Percentiles rank a stretch among this genome's conserved stretches.
Evolutionary conservation across 2,888 invertebrate species (phyloP).

Genomic region (Cepaea hortensis): DNA sequence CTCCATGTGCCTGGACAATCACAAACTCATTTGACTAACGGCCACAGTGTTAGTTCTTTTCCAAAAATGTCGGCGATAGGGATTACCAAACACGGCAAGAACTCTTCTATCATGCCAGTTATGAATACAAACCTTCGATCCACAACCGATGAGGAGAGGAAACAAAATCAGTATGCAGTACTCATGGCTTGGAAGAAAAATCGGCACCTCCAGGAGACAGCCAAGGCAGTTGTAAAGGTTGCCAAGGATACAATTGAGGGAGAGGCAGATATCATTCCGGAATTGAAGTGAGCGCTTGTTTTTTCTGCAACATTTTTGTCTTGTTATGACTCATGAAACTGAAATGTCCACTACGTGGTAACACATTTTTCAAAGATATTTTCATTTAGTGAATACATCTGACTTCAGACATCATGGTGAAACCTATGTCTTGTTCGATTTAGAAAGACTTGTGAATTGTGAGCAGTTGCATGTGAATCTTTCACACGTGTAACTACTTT

Average conservation of each 20-base stretch:
- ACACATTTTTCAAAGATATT: not conserved
- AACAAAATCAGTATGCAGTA: constrained; percentile 37
- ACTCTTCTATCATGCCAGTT: not conserved
- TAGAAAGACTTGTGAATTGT: no score
- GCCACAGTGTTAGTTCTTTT: not conserved
- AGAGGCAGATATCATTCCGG: constrained; percentile 36
- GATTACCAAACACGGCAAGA: constrained; percentile 33
- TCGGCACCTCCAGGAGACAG: constrained; percentile 32
- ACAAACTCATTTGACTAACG: not conserved
- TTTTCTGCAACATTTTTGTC: not conserved
- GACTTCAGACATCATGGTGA: not conserved
- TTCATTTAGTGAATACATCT: not conserved
- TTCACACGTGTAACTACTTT: no score
- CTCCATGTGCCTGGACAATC: not conserved
- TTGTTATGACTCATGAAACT: no score
- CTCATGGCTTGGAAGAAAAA: constrained; percentile 40
- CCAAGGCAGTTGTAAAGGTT: constrained; percentile 11
- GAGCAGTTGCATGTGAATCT: no score
- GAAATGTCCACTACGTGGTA: not conserved
- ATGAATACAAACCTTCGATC: not conserved
- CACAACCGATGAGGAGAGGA: constrained; percentile 33
- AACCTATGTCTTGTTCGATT: not conserved
- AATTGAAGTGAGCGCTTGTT: constrained; percentile 31
- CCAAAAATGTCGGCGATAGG: constrained; percentile 48
- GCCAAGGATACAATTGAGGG: constrained; percentile 35